Evolutionary conservation across 2,797 vertebrate species (phyloP).

Genomic region (Paratrypauchen microcephalus): DNA sequence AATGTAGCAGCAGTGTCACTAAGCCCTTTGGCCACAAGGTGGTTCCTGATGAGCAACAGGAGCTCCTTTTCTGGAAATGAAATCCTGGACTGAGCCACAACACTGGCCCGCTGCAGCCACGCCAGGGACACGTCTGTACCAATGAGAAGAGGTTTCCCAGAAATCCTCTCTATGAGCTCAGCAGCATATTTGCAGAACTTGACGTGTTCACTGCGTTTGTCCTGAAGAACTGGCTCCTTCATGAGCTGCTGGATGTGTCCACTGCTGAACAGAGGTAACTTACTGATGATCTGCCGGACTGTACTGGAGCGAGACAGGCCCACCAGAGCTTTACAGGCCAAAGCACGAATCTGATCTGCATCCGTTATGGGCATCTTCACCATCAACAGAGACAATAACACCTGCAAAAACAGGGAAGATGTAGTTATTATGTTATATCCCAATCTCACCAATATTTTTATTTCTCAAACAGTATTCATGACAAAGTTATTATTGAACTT

Average conservation of each 20-base stretch:
- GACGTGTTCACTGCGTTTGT: constrained; percentile 97
- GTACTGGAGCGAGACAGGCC: constrained; percentile 92
- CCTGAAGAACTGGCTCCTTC: constrained; percentile 98
- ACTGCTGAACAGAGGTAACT: constrained; percentile 96
- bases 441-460: not conserved
- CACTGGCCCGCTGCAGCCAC: constrained; percentile 92
- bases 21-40: constrained; percentile 95
- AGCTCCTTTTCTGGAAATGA: constrained; percentile 97
- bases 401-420: constrained; percentile 44
- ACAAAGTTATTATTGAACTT: not conserved
- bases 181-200: constrained; percentile 97
- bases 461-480: too few species aligned
- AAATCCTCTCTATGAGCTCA: constrained; percentile 94
- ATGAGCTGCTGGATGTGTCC: constrained; percentile 99
- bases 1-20: constrained; percentile 88
- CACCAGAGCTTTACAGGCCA: constrained; percentile 95
- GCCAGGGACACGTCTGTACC: constrained; percentile 96
- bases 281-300: constrained; percentile 97
- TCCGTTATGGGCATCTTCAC: constrained; percentile 99
- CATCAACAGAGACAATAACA: constrained; percentile 92
- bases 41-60: constrained; percentile 94
- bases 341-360: constrained; percentile 94
- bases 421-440: not conserved
- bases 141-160: constrained; percentile 92
- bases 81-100: constrained; percentile 96